Evolutionary conservation across 92 coral and sea anemone genomes (phyloP).

Genomic region (Actinernus sp.): DNA sequence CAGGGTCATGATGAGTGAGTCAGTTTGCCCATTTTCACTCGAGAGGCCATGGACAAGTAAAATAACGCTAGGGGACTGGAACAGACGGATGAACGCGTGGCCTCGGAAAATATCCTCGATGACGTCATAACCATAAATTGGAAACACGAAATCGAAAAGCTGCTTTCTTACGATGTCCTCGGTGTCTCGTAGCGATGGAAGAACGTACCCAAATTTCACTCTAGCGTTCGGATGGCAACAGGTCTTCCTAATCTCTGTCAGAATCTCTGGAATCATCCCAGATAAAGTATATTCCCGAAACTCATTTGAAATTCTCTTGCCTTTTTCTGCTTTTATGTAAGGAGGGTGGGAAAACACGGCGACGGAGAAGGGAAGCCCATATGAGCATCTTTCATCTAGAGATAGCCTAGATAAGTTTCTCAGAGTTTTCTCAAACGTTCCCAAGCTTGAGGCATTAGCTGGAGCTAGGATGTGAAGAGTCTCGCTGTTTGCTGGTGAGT

Average conservation of each 20-base stretch:
- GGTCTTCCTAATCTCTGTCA: conserved; percentile 30
- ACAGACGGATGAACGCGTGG: conserved; percentile 58
- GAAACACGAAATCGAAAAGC: conserved; percentile 69
- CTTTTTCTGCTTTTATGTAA: neutral
- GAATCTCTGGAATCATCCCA: conserved; percentile 78
- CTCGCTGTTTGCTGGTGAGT: no score
- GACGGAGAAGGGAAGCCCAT: conserved; percentile 15
- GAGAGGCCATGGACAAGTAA: conserved; percentile 41
- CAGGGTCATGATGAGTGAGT: conserved; percentile 48
- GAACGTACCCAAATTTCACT: conserved; percentile 48
- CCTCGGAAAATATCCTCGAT: conserved; percentile 38
- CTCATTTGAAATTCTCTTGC: neutral
- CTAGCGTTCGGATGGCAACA: conserved; percentile 56
- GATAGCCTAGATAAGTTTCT: neutral
- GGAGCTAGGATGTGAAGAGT: no score
- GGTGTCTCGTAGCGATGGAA: conserved; percentile 30
- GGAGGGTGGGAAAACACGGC: conserved; percentile 25
- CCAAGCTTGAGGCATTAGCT: no score
- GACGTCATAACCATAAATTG: conserved; percentile 57
- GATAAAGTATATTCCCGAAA: neutral
- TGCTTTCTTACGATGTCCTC: conserved; percentile 21
- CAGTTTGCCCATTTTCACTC: conserved; percentile 28
- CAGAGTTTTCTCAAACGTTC: neutral
- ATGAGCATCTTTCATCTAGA: conserved; percentile 25
- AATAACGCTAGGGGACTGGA: conserved; percentile 66